Base-by-base conservation (phyloP, 92 coral and sea anemone genomes). In the Porites evermanni region DNA sequence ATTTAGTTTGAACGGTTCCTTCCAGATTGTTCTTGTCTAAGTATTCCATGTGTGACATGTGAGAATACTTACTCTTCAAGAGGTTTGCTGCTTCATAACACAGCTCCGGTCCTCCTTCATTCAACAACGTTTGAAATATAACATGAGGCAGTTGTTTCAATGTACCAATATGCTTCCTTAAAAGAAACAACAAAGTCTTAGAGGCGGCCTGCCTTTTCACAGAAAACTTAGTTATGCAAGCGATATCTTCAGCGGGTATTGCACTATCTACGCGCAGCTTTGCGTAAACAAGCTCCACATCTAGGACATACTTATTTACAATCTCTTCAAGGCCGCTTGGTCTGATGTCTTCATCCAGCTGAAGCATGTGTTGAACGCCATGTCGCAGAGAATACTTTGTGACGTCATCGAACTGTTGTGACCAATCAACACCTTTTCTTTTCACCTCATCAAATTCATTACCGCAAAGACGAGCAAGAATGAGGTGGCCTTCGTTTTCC, bases 391-490 rank as follows among this genome's bases (percentile, higher is more conserved):
- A 68, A 47, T 81, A 81, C 53, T 53, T 68, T 58, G 75, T 7
- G 16, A 52, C 23, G 11, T 63, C 59, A 50, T 12, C 11, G 56
- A 78, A 61, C 2, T 61, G 50, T 44, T 20, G 32, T 78, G 72
- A 14, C 10, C 56, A 0, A 16, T 64, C 59, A 18, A 75, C 79
- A 23, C 70, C 83, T 11, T 78, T 70, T 32, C 53, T 38, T 32
- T 77, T 91, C 29, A 88, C 32, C 12, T 53, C 72, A 12, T 66
- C 75, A 65, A 65, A 83, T 13, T 83, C 54, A 10, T 60, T 20
- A 64, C 61, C 53, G 51, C 94, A 91, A 3, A 88, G 70, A 32
- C 54, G 67, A 68, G 75, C 68, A 67, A 91, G 93, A 3, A 76
- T 59, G 63, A 74, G 56, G 32, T 90, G 88, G 61, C 93, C 91